Evolutionary conservation across 2,888 invertebrate genomes (phyloP).

Genomic region (Watsonalla binaria): DNA sequence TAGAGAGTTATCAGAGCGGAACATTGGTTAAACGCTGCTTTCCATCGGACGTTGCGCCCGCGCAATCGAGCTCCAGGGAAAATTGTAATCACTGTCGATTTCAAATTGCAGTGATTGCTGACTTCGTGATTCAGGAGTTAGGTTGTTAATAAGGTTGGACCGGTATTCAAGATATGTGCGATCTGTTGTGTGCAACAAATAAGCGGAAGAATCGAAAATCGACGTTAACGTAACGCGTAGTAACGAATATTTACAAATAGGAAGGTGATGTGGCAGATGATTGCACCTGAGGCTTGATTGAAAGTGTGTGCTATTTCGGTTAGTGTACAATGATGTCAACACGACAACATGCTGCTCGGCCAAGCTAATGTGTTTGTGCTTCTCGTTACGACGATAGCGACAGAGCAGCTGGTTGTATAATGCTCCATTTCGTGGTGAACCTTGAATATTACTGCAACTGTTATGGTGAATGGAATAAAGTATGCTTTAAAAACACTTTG

Average conservation of each 20-base stretch:
- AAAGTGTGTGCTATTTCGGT: slow-evolving; percentile 45
- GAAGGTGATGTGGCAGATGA: slow-evolving; percentile 20
- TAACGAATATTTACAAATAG: slow-evolving; percentile 41
- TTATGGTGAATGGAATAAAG: background rate
- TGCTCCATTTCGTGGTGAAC: slow-evolving; percentile 22
- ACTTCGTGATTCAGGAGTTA: slow-evolving; percentile 44
- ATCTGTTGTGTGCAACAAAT: slow-evolving; percentile 32
- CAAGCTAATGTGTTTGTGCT: slow-evolving; percentile 43
- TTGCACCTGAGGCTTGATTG: slow-evolving; percentile 30
- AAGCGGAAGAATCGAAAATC: slow-evolving; percentile 6
- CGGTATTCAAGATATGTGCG: no score
- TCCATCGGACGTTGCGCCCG: slow-evolving; percentile 76
- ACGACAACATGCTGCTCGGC: slow-evolving; percentile 45
- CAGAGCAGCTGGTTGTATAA: slow-evolving; percentile 29
- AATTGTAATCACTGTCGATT: slow-evolving; percentile 78
- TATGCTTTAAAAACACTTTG: no score
- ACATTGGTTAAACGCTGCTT: slow-evolving; percentile 78
- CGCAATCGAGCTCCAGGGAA: slow-evolving; percentile 71
- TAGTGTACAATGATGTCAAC: slow-evolving; percentile 59
- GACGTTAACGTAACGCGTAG: slow-evolving; percentile 23
- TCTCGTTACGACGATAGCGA: slow-evolving; percentile 34
- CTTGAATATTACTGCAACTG: slow-evolving; percentile 6
- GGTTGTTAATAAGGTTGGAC: background rate
- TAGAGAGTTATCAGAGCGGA: slow-evolving; percentile 77
- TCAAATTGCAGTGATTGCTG: slow-evolving; percentile 63